Evolutionary conservation across 2,888 invertebrate genomes (phyloP).

Genomic region (Choreutis nemorana): DNA sequence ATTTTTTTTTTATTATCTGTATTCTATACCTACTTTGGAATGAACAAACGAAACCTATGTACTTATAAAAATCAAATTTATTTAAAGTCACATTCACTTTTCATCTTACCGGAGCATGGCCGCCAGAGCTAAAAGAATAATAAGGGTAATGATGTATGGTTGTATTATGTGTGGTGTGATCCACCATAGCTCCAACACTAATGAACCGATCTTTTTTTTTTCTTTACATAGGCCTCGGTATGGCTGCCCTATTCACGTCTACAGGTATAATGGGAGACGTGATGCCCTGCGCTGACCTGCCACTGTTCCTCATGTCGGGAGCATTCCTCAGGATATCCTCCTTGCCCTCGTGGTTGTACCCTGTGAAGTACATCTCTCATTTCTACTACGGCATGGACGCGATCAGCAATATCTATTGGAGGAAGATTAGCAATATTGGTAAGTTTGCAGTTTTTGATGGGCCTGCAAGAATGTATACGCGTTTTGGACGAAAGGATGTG

Average conservation of each 20-base stretch:
- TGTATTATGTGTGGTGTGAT: too few relatives aligned
- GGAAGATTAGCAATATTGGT: slow-evolving; percentile 53
- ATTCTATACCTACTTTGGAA: too few relatives aligned
- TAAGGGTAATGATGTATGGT: too few relatives aligned
- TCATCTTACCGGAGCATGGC: too few relatives aligned
- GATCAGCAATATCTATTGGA: slow-evolving; percentile 60
- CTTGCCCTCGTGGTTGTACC: slow-evolving; percentile 40
- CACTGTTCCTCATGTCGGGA: slow-evolving; percentile 53
- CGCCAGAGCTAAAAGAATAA: too few relatives aligned
- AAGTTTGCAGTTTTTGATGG: slow-evolving; percentile 16
- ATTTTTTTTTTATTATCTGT: too few relatives aligned
- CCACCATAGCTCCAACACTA: background rate
- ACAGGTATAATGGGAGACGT: slow-evolving; percentile 45
- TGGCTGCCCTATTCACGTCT: slow-evolving; percentile 52
- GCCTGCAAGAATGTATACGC: too few relatives aligned
- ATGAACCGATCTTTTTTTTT: slow-evolving; percentile 1
- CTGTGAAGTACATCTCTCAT: slow-evolving; percentile 55
- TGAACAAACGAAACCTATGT: too few relatives aligned
- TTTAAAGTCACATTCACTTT: too few relatives aligned
- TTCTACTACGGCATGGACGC: slow-evolving; percentile 62
- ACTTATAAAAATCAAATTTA: too few relatives aligned
- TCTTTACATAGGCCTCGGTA: slow-evolving; percentile 38
- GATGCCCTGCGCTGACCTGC: slow-evolving; percentile 55
- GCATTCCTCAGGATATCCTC: slow-evolving; percentile 49
- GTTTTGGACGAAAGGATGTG: too few relatives aligned